Evolutionary conservation across 2,888 invertebrate species (phyloP).

Genomic region (Standfussiana lucernea): DNA sequence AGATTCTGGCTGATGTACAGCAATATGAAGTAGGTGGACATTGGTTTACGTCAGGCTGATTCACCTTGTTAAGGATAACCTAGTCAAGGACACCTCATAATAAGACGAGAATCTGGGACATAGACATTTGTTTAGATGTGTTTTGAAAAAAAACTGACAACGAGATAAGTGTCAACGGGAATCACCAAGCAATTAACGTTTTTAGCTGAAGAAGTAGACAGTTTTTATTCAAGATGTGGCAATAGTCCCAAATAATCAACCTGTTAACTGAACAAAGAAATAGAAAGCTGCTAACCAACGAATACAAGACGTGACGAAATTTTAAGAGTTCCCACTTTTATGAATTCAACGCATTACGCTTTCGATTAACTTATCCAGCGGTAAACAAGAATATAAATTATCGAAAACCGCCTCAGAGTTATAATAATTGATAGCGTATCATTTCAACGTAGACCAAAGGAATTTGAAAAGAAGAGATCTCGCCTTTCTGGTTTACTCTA

Average conservation of each 20-base stretch:
- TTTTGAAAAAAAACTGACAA: background rate
- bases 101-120: background rate
- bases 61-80: background rate
- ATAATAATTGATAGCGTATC: background rate
- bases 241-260: slow-evolving; percentile 11
- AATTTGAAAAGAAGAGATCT: slow-evolving; percentile 27
- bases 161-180: background rate
- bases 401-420: slow-evolving; percentile 3
- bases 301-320: slow-evolving; percentile 29
- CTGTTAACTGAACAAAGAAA: slow-evolving; percentile 16
- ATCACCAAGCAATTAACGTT: background rate
- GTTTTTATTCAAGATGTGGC: slow-evolving; percentile 10
- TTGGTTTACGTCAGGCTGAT: background rate
- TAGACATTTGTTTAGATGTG: background rate
- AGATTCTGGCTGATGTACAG: background rate
- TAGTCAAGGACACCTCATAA: background rate
- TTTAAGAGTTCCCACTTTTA: slow-evolving; percentile 18
- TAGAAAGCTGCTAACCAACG: slow-evolving; percentile 27
- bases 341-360: slow-evolving; percentile 6
- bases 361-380: slow-evolving; percentile 13
- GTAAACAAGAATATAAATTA: slow-evolving; percentile 31
- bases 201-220: background rate
- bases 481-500: slow-evolving; percentile 32
- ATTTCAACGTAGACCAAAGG: background rate
- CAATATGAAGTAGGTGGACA: background rate